Evolutionary conservation across 2,113 vertebrate genomes (phyloP).

Genomic region (Chloropsis cyanopogon): DNA sequence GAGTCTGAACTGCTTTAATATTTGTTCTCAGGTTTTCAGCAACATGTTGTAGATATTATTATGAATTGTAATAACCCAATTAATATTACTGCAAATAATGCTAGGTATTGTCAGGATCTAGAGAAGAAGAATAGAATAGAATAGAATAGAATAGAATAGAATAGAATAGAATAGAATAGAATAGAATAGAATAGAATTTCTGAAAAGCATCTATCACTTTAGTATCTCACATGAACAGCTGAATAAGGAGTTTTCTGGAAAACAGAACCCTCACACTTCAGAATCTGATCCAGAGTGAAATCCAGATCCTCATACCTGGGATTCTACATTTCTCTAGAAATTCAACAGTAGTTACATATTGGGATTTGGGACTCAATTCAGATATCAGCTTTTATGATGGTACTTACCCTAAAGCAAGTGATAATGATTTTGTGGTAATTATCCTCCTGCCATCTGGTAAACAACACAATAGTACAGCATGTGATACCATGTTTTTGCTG

Average conservation of each 20-base stretch:
- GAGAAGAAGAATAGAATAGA: background rate
- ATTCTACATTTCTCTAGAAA: background rate
- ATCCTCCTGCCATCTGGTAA: slow-evolving; percentile 6
- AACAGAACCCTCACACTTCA: background rate
- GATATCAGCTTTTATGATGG: background rate
- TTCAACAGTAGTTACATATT: background rate
- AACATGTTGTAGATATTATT: background rate
- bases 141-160: background rate
- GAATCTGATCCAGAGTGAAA: background rate
- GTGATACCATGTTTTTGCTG: background rate
- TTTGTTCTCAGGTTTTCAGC: background rate
- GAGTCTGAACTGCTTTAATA: background rate
- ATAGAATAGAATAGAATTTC: background rate
- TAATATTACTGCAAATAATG: background rate
- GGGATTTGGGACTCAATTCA: background rate
- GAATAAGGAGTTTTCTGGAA: background rate
- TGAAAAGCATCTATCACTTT: background rate
- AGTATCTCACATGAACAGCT: background rate
- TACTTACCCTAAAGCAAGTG: background rate
- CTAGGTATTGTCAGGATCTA: background rate
- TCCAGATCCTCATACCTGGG: background rate
- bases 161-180: background rate
- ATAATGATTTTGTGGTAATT: slow-evolving; percentile 57
- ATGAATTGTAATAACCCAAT: background rate
- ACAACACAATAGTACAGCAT: background rate